Base-by-base conservation (phyloP, 2,888 invertebrate genomes). In the Ormyrus rosae region DNA sequence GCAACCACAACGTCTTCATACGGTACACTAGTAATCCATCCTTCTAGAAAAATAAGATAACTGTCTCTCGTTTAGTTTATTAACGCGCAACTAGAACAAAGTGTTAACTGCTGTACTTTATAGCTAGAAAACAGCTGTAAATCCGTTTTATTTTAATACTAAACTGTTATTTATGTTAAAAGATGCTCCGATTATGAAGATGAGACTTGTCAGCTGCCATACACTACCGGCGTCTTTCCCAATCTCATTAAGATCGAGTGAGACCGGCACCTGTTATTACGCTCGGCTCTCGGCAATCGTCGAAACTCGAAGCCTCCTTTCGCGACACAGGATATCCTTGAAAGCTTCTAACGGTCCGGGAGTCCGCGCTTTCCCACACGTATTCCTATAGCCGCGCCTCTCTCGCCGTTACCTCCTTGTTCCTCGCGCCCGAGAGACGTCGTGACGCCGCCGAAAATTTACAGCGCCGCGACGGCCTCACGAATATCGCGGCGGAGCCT, bases 301-400 rank as follows among this genome's bases (percentile, higher is more conserved):
- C 53, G 50, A 67, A 51, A 51, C 34, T 6, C 51, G 19, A 2
- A 10, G 50, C 6, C 51, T 58, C 69, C 69, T 70, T 56, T 70
- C 65, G 75, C 86, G 89, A 89, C 89, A 87, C 89, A 88, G 88
- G 90, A 90, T 89, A 90, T 89, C 89, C 89, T 89, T 87, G 88
- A 89, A 88, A 87, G 88, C 88, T 85, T 83, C 85, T 89, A 89
- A 89, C 88, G 88, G 88, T 87, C 85, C 84, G 84, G 81, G 80
- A 81, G 80, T 81, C 83, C 83, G 55, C 72, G 79, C 76, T 81
- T 79, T 79, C 78, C 81, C 81, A 79, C 79, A 76, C 78, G 71
- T 75, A 78, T 75, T 63, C 48, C 11, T 58, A 48, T 58, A 48
- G 34, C 63, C 13, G 64, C 34, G 9, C 53, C 73, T 61, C 73